Conservation (phyloP, 2,797 vertebrate genomes). For the Lycodopsis pacificus region DNA sequence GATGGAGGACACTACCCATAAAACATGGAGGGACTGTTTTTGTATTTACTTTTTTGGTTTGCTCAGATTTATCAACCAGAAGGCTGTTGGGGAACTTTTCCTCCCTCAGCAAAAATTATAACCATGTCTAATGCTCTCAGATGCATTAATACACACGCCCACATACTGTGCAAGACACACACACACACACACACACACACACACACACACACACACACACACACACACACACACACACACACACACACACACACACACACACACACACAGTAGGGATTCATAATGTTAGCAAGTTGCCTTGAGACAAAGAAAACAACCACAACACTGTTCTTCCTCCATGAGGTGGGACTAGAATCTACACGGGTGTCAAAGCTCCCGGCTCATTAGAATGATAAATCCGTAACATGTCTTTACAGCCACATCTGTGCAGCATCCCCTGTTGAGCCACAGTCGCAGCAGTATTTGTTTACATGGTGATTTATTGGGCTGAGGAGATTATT, state of each 20-base stretch:
- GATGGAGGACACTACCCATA: not conserved
- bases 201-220: constrained; percentile 10
- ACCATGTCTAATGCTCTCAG: constrained; percentile 15
- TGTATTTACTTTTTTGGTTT: not conserved
- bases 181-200: constrained; percentile 9
- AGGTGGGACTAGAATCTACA: constrained; percentile 35
- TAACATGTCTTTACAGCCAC: constrained; percentile 34
- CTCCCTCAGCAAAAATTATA: not conserved
- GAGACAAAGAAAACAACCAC: constrained; percentile 56
- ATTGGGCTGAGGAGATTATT: constrained; percentile 13
- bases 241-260: constrained; percentile 9
- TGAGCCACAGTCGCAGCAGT: constrained; percentile 30
- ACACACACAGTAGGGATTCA: constrained; percentile 19
- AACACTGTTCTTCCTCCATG: constrained; percentile 25
- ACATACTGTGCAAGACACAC: constrained; percentile 16
- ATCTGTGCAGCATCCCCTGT: constrained; percentile 26
- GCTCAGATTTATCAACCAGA: constrained; percentile 6
- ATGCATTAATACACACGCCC: constrained; percentile 7
- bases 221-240: constrained; percentile 4
- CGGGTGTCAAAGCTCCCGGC: constrained; percentile 32
- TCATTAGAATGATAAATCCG: constrained; percentile 52
- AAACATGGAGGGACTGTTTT: not conserved
- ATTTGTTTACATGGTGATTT: constrained; percentile 47
- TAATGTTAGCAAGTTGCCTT: constrained; percentile 29
- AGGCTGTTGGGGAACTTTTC: not conserved